Evolutionary conservation across 1,140 invertebrate genomes (phyloP), one percentile per base, ranked within the genome.

Genomic region (Heliothis virescens): DNA sequence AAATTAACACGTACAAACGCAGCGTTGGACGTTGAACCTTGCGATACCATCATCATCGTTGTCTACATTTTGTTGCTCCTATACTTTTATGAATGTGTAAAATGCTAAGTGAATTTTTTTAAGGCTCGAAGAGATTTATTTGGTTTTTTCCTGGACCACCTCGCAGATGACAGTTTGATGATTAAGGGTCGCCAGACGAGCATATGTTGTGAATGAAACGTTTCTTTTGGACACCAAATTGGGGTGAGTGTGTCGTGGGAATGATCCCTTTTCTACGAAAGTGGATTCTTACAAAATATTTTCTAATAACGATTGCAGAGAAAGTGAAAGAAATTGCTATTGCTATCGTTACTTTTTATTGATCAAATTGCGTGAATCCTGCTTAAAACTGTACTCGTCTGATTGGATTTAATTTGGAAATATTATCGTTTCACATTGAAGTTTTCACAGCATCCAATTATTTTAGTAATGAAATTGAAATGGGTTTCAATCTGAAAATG

Each of bases 111-210:
- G 88, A 63, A 34, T 73, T 72, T 63, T 89, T 82, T 87, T 89
- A 87, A 82, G 81, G 76, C 59, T 67, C 65, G 55, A 62, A 69
- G 79, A 85, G 85, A 90, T 91, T 90, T 89, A 88, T 89, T 85
- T 81, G 63, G 26, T 71, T 88, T 89, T 90, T 89, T 88, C 86
- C 71, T 69, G 63, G 88, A 90, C 88, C 90, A 90, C 88, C 90
- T 85, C 84, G 83, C 82, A 73, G 75, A 83, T 82, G 88, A 89
- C 86, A 84, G 74, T 83, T 57, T 79, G 81, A 83, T 89, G 87
- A 86, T 87, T 84, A 82, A 86, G 81, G 71, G 83, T 79, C 50
- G 79, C 65, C 75, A 60, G 60, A 80, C 79, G n/a, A 76, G 69
- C 82, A 72, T 83, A 65, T 82, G 82, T 83, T 79, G 83, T 83